Conservation (phyloP, 2,888 invertebrate species). For the Aporophyla lueneburgensis region DNA sequence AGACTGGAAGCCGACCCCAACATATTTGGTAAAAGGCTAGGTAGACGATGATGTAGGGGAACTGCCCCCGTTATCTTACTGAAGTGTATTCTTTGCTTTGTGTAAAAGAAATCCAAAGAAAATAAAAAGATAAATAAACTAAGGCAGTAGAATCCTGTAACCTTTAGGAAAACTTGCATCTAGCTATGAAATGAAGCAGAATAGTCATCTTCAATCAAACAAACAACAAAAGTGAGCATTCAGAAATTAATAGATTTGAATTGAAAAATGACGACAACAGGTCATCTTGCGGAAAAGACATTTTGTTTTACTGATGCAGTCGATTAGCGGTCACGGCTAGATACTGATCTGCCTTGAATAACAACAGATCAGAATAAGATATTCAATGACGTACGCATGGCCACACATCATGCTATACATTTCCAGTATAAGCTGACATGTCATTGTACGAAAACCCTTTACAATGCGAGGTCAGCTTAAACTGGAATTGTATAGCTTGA, state of each 20-base stretch:
- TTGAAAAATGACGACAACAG: background rate
- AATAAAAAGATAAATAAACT: background rate
- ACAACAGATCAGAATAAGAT: background rate
- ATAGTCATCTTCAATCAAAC: background rate
- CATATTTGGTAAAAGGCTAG: no score
- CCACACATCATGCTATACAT: no score
- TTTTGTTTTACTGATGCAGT: background rate
- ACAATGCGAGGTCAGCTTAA: no score
- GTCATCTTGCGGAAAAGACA: background rate
- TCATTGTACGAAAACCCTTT: no score
- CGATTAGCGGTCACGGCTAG: slow-evolving; percentile 3
- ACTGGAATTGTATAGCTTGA: no score
- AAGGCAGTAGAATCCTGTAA: background rate
- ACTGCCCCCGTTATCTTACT: no score
- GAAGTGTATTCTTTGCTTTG: no score
- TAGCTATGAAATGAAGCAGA: background rate
- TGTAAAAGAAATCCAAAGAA: background rate
- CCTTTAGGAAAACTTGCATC: background rate
- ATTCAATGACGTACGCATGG: slow-evolving; percentile 5
- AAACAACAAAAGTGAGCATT: no score
- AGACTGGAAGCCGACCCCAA: no score
- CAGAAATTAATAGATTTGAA: background rate
- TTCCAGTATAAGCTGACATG: no score
- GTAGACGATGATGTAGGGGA: background rate
- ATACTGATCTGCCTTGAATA: slow-evolving; percentile 1